Percentiles rank a stretch among this genome's conserved stretches.
phyloP scores from a whole-genome alignment of 2,888 invertebrate genomes.

The Campopleginae sp. region DNA sequence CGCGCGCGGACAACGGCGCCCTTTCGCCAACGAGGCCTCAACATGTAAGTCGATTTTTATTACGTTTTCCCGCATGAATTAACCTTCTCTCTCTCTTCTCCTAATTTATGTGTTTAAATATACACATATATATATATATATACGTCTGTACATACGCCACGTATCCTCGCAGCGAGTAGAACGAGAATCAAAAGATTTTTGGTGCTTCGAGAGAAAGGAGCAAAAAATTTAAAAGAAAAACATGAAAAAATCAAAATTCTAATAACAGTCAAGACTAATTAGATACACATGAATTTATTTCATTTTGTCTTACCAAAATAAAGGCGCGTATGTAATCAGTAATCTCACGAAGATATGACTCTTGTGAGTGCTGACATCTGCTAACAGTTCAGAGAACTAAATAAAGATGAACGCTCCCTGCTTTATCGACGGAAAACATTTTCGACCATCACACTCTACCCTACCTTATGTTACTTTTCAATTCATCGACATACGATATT shows the following conservation, averaged over 20 bases:
- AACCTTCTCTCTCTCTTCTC: conserved; percentile 34
- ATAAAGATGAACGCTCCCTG: background rate
- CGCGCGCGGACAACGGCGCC: conserved; percentile 46
- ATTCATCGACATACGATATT: background rate
- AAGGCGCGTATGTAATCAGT: background rate
- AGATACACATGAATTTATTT: background rate
- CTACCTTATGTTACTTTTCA: no score
- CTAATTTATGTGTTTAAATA: background rate
- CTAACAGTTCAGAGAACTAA: background rate
- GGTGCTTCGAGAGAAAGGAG: background rate
- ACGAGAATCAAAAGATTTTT: background rate
- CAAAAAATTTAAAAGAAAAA: background rate
- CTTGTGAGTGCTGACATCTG: background rate
- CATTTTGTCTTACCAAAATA: background rate
- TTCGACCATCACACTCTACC: no score
- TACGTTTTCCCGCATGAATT: conserved; percentile 77
- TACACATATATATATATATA: background rate
- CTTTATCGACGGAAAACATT: background rate
- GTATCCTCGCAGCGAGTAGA: background rate
- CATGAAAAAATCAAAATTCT: background rate
- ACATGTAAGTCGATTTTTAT: conserved; percentile 83
- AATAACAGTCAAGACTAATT: background rate
- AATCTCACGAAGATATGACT: background rate
- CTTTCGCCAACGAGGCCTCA: conserved; percentile 67
- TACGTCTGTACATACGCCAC: background rate